Base-by-base conservation (phyloP, 2,888 invertebrate genomes). In the Drosophila falleni region DNA sequence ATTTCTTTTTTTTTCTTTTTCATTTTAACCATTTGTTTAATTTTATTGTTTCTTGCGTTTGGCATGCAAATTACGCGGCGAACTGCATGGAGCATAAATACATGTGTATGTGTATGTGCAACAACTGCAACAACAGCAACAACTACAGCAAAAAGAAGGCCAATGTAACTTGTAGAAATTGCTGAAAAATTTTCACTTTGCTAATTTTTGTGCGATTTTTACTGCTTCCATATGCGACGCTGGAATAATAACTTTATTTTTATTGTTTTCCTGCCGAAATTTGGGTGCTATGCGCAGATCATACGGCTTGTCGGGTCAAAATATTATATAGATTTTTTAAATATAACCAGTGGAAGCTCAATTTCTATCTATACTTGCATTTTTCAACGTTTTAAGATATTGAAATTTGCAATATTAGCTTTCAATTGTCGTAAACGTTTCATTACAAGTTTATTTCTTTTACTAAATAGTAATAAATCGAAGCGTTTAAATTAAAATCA, bases 121-220 rank as follows among this genome's bases (percentile, higher is more conserved):
- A 26, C 19, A 19, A 19, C 4, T 23, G 23, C 53, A 23, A 44
- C 42, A 53, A 44, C 15, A 29, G 15, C 51, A 75, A 46, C 37
- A 56, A 19, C 64, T 58, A 33, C 55, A 39, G 23, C 5, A 62
- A 35, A 19, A 33, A 65, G 54, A 76, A 66, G 66, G 66, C 77
- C 63, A 75, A 67, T 64, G 73, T 62, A 62, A 61, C 76, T 60
- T 51, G 63, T 62, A 60, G 53, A 69, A 76, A 77, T 70, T 67
- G 62, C 59, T 86, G 51, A 80, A 88, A 82, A 77, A 86, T 84
- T 88, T 84, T 84, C 86, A 86, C 86, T 84, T 71, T 75, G 80
- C 56, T 56, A 56, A 58, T 63, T 74, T 74, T 47, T 70, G 50
- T 71, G 66, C 60, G 61, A 67, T 61, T 78, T 62, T 74, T 74